Percentiles rank a stretch among this genome's conserved stretches.
Evolutionary conservation across 2,888 invertebrate species (phyloP).

Genomic region (Micoletzkya japonica): DNA sequence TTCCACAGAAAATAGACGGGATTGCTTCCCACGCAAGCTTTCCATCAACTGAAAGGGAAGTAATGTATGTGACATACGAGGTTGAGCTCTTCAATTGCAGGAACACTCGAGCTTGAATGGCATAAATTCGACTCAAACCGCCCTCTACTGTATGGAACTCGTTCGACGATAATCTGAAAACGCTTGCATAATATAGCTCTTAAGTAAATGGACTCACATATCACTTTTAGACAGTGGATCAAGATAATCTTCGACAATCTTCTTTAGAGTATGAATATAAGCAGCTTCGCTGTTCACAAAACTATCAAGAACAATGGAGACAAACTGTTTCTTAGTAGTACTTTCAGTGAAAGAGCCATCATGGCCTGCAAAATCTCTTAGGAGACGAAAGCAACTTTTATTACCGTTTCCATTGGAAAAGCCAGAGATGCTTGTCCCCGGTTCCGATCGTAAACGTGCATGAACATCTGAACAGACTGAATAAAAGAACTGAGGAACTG

Average conservation of each 20-base stretch:
- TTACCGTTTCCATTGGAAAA: neutral
- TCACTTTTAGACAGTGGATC: slow-evolving; percentile 35
- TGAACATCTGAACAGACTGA: slow-evolving; percentile 8
- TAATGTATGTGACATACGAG: neutral
- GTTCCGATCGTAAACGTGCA: slow-evolving; percentile 7
- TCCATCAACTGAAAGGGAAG: too few relatives aligned
- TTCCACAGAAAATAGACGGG: too few relatives aligned
- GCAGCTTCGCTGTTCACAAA: slow-evolving; percentile 35
- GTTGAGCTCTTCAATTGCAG: slow-evolving; percentile 26
- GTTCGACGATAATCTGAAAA: slow-evolving; percentile 73
- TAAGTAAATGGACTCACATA: slow-evolving; percentile 27
- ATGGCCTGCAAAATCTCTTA: slow-evolving; percentile 1
- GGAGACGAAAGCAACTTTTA: neutral
- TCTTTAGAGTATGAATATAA: slow-evolving; percentile 41
- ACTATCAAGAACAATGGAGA: slow-evolving; percentile 19
- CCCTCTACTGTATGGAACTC: slow-evolving; percentile 67
- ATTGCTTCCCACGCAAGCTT: too few relatives aligned
- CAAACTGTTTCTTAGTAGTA: slow-evolving; percentile 18
- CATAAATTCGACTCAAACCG: slow-evolving; percentile 31
- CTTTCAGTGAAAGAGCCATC: neutral
- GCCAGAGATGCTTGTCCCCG: slow-evolving; percentile 6
- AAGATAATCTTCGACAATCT: slow-evolving; percentile 34
- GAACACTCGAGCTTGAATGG: slow-evolving; percentile 32
- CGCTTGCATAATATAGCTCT: slow-evolving; percentile 35
- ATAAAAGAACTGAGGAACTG: neutral